Percentiles rank a stretch among this genome's conserved stretches.
Evolutionary conservation across 2,888 invertebrate genomes (phyloP).

Genomic region (Dilophus febrilis): DNA sequence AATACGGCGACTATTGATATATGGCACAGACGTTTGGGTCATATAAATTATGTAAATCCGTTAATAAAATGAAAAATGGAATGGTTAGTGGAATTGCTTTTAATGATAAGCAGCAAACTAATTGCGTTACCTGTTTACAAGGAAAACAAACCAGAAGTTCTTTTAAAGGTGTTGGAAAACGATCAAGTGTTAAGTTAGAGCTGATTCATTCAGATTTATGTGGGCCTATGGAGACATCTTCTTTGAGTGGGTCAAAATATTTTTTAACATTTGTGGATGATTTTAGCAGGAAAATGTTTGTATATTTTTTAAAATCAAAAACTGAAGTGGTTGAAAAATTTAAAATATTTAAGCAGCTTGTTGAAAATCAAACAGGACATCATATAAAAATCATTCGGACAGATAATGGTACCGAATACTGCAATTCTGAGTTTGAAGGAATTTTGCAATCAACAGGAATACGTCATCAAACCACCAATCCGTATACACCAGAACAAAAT

Average conservation of each 20-base stretch:
- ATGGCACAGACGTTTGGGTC: slow-evolving; percentile 12
- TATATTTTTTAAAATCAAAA: slow-evolving; percentile 15
- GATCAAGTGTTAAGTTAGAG: too few species aligned
- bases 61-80: slow-evolving; percentile 7
- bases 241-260: slow-evolving; percentile 20
- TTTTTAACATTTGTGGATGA: slow-evolving; percentile 23
- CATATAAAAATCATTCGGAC: slow-evolving; percentile 14
- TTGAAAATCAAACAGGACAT: slow-evolving; percentile 14
- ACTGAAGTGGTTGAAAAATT: slow-evolving; percentile 15
- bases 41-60: slow-evolving; percentile 9
- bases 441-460: slow-evolving; percentile 15
- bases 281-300: slow-evolving; percentile 17
- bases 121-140: slow-evolving; percentile 12
- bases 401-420: slow-evolving; percentile 15
- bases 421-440: slow-evolving; percentile 9
- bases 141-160: too few species aligned
- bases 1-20: slow-evolving; percentile 1
- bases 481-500: slow-evolving; percentile 20
- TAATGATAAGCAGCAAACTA: slow-evolving; percentile 1
- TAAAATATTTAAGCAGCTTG: slow-evolving; percentile 13
- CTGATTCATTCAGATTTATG: slow-evolving; percentile 22
- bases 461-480: slow-evolving; percentile 15
- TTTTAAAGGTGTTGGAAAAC: too few species aligned
- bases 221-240: slow-evolving; percentile 20
- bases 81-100: slow-evolving; percentile 1